A percentile compares a stretch with the other conserved stretches of the same genome.
phyloP scores from a whole-genome alignment of 2,888 invertebrate genomes.

The Patella caerulea region DNA sequence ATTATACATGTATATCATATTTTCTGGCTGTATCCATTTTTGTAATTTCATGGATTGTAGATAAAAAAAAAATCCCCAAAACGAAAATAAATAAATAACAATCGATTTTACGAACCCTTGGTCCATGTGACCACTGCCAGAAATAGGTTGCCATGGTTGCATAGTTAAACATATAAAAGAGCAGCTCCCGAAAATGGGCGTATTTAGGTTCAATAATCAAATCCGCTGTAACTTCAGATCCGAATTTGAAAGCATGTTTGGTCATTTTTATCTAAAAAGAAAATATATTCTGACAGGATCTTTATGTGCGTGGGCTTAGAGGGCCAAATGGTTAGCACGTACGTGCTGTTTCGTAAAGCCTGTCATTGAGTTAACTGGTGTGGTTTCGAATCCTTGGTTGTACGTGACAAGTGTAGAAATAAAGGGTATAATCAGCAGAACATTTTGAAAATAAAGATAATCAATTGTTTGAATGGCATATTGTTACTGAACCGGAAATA shows the following conservation, averaged over 20 bases:
- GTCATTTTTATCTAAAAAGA: conserved; percentile 6
- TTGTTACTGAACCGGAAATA: neutral
- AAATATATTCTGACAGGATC: neutral
- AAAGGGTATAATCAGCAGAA: neutral
- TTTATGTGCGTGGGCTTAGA: too few relatives aligned
- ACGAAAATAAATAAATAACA: too few relatives aligned
- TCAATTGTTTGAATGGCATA: too few relatives aligned
- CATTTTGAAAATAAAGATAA: neutral
- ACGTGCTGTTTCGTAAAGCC: too few relatives aligned
- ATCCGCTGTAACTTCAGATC: conserved; percentile 8
- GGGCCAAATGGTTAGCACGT: too few relatives aligned
- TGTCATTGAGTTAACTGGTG: too few relatives aligned
- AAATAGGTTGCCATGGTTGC: neutral
- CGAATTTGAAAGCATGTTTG: conserved; percentile 17
- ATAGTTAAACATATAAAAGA: conserved; percentile 4
- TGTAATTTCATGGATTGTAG: too few relatives aligned
- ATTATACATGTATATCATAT: too few relatives aligned
- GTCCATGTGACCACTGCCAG: conserved; percentile 5
- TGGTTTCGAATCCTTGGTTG: too few relatives aligned
- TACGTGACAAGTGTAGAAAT: too few relatives aligned
- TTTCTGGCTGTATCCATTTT: too few relatives aligned
- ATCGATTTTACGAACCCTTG: neutral
- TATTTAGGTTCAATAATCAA: conserved; percentile 13
- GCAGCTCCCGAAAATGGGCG: neutral
- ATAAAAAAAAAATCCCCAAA: too few relatives aligned